These are phyloP conservation scores for Cygnus buccinator DNA, from an alignment of 2,113 vertebrate genomes.

Conservation along the genomic window DNA sequence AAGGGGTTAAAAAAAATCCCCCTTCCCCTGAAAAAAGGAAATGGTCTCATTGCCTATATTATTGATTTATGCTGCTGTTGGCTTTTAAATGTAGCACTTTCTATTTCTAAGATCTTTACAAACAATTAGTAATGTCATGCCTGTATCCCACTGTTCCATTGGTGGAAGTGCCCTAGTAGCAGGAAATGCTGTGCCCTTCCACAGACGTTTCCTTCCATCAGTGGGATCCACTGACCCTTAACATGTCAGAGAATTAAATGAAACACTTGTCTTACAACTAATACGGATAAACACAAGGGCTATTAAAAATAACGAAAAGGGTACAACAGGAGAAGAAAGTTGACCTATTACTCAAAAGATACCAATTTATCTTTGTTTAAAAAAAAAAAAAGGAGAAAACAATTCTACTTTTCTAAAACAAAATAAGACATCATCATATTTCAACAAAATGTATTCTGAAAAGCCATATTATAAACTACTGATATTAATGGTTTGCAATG, in stretches of 20 bases:
- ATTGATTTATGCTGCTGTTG: slow-evolving; percentile 41
- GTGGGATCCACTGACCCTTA: slow-evolving; percentile 14
- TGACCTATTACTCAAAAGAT: not conserved
- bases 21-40: not conserved
- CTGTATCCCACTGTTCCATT: not conserved
- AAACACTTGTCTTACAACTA: not conserved
- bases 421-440: not conserved
- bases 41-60: not conserved
- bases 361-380: not conserved
- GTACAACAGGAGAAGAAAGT: not conserved
- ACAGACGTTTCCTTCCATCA: slow-evolving; percentile 51
- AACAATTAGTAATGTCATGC: slow-evolving; percentile 22
- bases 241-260: not conserved
- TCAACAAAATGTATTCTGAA: slow-evolving; percentile 15
- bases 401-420: not conserved
- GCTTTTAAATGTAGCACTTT: slow-evolving; percentile 18
- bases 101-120: slow-evolving; percentile 16
- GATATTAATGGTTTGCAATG: slow-evolving; percentile 37
- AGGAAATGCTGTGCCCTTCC: slow-evolving; percentile 54
- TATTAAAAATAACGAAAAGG: not conserved
- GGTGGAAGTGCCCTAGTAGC: slow-evolving; percentile 48
- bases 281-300: not conserved
- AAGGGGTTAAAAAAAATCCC: not conserved
- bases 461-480: not conserved
- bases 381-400: not conserved